Evolutionary conservation across 1,140 invertebrate genomes (phyloP).

Genomic region (Hesperophylax magnus): DNA sequence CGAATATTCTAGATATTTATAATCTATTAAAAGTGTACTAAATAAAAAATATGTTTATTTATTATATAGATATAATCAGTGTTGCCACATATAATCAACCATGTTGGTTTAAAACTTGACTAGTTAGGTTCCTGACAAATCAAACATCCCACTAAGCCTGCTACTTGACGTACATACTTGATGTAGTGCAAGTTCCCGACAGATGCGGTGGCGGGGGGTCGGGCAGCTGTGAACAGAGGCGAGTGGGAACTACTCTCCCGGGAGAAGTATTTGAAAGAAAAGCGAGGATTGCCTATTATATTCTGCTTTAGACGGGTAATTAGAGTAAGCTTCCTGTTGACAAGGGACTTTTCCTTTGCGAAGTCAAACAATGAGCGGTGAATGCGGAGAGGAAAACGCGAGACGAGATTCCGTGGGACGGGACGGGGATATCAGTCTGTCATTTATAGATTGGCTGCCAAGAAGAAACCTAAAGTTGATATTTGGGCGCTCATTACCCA

Average conservation of each 20-base stretch:
- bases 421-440: too few relatives aligned
- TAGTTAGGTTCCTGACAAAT: neutral
- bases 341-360: slow-evolving; percentile 38
- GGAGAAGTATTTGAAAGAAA: slow-evolving; percentile 28
- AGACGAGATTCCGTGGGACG: too few relatives aligned
- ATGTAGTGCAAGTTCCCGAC: neutral
- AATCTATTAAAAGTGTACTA: too few relatives aligned
- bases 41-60: too few relatives aligned
- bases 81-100: slow-evolving; percentile 1
- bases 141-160: slow-evolving; percentile 11
- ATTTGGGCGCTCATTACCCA: too few relatives aligned
- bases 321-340: slow-evolving; percentile 41
- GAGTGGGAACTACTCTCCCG: neutral
- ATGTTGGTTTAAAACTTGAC: neutral
- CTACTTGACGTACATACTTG: neutral
- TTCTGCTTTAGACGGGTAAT: slow-evolving; percentile 31
- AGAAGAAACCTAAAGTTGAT: too few relatives aligned
- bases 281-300: neutral
- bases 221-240: too few relatives aligned
- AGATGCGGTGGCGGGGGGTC: neutral
- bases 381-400: too few relatives aligned
- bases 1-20: too few relatives aligned
- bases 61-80: neutral
- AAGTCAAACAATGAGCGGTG: slow-evolving; percentile 27
- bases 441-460: too few relatives aligned